These are phyloP conservation scores for Phrynocephalus forsythii DNA, from an alignment of 2,797 vertebrate species.

Conservation along the genomic window DNA sequence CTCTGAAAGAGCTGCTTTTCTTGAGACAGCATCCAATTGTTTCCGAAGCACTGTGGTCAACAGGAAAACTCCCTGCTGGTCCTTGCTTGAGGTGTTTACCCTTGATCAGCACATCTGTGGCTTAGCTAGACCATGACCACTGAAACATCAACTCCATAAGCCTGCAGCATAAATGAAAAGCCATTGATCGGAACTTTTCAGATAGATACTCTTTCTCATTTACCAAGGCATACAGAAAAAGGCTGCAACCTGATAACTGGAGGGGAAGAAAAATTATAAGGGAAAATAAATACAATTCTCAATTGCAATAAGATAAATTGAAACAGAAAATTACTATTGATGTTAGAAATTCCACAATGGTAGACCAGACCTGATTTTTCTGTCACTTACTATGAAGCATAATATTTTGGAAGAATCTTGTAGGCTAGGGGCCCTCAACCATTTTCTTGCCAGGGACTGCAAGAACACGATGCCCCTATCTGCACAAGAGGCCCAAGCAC, in stretches of 20 bases:
- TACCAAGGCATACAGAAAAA: not conserved
- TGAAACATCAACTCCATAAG: not conserved
- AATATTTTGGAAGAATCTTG: not conserved
- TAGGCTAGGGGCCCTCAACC: no score
- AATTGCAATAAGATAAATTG: not conserved
- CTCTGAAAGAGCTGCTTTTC: not conserved
- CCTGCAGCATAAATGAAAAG: not conserved
- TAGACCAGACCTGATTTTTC: not conserved
- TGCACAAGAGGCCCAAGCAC: no score
- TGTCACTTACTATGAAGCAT: not conserved
- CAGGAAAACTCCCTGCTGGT: constrained; percentile 3
- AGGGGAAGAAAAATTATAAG: not conserved
- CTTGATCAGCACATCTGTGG: constrained; percentile 23
- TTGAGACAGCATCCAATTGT: constrained; percentile 25
- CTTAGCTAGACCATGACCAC: not conserved
- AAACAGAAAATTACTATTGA: not conserved
- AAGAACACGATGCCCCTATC: no score
- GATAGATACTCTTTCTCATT: not conserved
- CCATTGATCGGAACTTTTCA: not conserved
- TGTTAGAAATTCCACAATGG: not conserved
- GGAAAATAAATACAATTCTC: not conserved
- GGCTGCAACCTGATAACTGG: not conserved
- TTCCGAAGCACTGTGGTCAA: constrained; percentile 15
- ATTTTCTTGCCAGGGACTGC: no score
- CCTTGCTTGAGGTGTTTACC: not conserved